Percentiles rank a stretch among this genome's conserved stretches.
phyloP scores from a whole-genome alignment of 2,888 invertebrate species.

The Lumbricus terrestris region DNA sequence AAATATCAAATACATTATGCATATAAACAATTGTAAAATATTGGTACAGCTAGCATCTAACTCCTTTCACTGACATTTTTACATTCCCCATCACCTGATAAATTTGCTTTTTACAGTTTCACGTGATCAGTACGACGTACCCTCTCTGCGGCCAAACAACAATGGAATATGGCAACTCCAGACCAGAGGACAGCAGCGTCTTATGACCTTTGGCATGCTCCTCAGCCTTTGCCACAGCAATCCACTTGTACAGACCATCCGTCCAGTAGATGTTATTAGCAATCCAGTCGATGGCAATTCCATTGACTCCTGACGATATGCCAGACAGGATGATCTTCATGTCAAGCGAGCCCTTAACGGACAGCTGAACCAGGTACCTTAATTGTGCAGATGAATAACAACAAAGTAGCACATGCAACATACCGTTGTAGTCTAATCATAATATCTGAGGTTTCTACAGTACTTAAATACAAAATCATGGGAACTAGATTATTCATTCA shows the following conservation, averaged over 20 bases:
- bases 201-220: constrained; percentile 20
- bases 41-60: not conserved
- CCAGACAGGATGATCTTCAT: constrained; percentile 46
- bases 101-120: not conserved
- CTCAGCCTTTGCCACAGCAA: constrained; percentile 44
- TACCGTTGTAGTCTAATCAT: too few relatives aligned
- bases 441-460: too few relatives aligned
- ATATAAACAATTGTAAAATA: too few relatives aligned
- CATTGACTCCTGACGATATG: constrained; percentile 50
- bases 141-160: constrained; percentile 52
- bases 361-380: constrained; percentile 28
- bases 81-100: not conserved
- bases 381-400: not conserved
- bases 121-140: constrained; percentile 39
- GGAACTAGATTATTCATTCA: too few relatives aligned
- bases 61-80: not conserved
- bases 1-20: not conserved
- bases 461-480: too few relatives aligned
- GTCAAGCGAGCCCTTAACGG: constrained; percentile 31
- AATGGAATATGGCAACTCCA: constrained; percentile 50
- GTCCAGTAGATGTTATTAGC: constrained; percentile 52
- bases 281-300: constrained; percentile 52
- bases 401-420: not conserved
- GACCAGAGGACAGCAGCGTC: constrained; percentile 29
- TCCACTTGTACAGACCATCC: constrained; percentile 54